Evolutionary conservation across 2,888 invertebrate genomes (phyloP), one percentile per base, ranked within the genome.

Genomic region (Lasioglossum calceatum): DNA sequence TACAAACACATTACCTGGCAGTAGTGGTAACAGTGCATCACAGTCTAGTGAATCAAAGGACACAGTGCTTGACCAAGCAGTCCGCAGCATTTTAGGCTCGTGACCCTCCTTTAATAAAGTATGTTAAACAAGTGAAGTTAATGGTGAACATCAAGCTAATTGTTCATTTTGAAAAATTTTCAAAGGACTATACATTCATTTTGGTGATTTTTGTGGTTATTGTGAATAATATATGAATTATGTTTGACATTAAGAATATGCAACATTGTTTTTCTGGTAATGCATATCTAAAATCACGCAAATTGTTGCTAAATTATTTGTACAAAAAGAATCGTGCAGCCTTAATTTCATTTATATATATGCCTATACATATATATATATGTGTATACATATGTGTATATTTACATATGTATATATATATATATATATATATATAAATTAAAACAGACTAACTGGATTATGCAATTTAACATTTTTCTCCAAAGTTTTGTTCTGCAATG

Each of bases 91-190:
- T 83, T 88, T 95, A 89, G 94, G 95, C 92, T 95, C 95, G 95
- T 95, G 95, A 95, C 95, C 95, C 92, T 94, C 95, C 93, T 94
- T 93, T 91, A 95, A 94, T 88, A 95, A 94, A 94, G 95, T 95
- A 92, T 95, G 93, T 92, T 95, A 94, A 95, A 88, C 85, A 87
- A 88, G 89, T 89, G 91, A 91, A 91, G 89, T 91, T 91, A 83
- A 84, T 90, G 87, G 90, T 91, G 90, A 87, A 90, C 90, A 87
- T 90, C 81, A 87, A 86, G 85, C 80, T 90, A 82, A 79, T 87
- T 87, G 82, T 84, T 78, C 79, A 73, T 86, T 81, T 86, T 78
- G 75, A 83, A 84, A 64, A 85, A 76, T 86, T 89, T 90, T 80
- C 61, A 79, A 85, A 76, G 70, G 58, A 87, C 79, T 83, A 42